Conservation (phyloP, 2,797 vertebrate species). For the Dicrostonyx torquatus region DNA sequence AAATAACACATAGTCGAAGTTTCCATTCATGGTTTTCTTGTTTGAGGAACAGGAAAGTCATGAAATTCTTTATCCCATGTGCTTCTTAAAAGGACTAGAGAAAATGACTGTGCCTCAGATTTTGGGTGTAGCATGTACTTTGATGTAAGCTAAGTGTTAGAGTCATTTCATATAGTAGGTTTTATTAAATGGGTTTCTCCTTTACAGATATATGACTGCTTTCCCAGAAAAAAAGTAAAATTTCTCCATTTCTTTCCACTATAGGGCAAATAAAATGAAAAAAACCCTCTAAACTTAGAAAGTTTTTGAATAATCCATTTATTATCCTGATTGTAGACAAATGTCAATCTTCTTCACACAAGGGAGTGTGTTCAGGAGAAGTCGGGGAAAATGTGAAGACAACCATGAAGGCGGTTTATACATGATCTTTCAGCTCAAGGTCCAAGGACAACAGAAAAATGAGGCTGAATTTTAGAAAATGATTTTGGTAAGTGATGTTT, state of each 20-base stretch:
- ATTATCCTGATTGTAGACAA: conserved; percentile 1
- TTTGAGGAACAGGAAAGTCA: not conserved
- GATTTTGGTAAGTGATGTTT: not conserved
- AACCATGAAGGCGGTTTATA: conserved; percentile 27
- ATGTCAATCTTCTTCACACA: not conserved
- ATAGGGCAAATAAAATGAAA: conserved; percentile 23
- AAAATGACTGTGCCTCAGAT: not conserved
- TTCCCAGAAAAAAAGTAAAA: not conserved
- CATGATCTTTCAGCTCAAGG: not conserved
- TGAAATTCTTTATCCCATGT: not conserved
- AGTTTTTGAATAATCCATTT: not conserved
- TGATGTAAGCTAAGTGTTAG: not conserved
- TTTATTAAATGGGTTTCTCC: not conserved
- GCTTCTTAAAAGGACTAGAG: not conserved
- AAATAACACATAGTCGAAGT: not conserved
- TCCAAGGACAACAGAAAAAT: not conserved
- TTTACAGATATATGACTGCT: conserved; percentile 4
- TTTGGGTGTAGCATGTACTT: not conserved
- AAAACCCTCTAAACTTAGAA: not conserved
- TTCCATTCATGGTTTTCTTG: not conserved
- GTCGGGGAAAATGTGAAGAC: not conserved
- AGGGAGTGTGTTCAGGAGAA: not conserved
- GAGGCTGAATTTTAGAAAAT: not conserved
- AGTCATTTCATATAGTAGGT: not conserved
- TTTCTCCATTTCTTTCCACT: not conserved